Base-by-base conservation (phyloP, 1,140 invertebrate genomes). In the Lineus longissimus region DNA sequence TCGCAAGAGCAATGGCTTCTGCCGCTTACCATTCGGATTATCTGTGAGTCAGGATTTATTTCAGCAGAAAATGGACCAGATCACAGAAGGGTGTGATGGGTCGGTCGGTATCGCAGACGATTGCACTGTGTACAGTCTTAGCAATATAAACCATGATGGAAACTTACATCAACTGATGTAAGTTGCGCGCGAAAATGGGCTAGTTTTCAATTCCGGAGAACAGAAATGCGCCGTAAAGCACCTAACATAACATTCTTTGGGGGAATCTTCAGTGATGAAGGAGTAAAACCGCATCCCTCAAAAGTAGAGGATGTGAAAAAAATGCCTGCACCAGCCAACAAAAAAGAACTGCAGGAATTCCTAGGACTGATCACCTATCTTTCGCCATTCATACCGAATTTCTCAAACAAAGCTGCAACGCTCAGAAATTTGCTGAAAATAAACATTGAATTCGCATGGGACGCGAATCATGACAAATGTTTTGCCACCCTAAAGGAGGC, bases 101-200 rank as follows among this genome's bases (percentile, higher is more conserved):
- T 70, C 75, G 29, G 70, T 71, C 19, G 65, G 76, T 0, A 79
- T 77, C 58, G 68, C 77, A 15, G 79, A 82, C 68, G 81, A 83
- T 61, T 71, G 79, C 23, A 40, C 79, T 6, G 57, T 82, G 2
- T 73, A 55, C 57, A 79, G 75, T 2, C 31, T 25, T 29, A 67
- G 31, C 7, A 17, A 36, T 2, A n/a, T 19, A 55, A 65, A 73
- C 22, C 71, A 74, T 68, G 68, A 73, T 57, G n/a, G 22, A 22
- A 63, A 67, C 15, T 55, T 73, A 17, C 22, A 36, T 13, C 61
- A 45, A 29, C 62, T 73, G 0, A 55, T 73, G 56, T n/a, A 66
- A 7, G 29, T 19, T 43, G 64, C 60, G 1, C 36, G 59, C 29
- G 41, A 69, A 55, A 33, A 33, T 25, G 70, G 66, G 1, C 25